phyloP scores from a whole-genome alignment of 2,797 vertebrate genomes.

The Apogon hyalosoma region DNA sequence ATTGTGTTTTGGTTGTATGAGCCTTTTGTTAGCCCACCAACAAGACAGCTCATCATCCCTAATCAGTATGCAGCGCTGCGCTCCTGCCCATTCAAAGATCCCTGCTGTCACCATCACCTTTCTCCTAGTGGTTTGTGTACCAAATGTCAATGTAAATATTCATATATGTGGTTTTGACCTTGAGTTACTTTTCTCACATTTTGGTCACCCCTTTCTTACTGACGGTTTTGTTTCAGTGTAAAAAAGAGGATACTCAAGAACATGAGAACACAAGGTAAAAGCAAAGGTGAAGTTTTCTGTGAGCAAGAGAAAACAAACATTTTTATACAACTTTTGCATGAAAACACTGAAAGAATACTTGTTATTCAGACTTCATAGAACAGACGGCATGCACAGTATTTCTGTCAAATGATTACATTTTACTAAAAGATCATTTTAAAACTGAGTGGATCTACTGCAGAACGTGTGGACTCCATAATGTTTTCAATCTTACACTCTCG shows the following conservation, averaged over 20 bases:
- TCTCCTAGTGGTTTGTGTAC: conserved; percentile 17
- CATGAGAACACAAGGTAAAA: background rate
- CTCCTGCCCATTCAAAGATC: conserved; percentile 36
- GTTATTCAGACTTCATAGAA: background rate
- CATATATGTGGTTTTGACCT: conserved; percentile 48
- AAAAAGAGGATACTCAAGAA: background rate
- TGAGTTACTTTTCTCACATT: conserved; percentile 1
- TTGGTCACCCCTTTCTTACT: no score
- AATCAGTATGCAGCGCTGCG: conserved; percentile 55
- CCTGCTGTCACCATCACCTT: conserved; percentile 34
- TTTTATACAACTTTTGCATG: background rate
- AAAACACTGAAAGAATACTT: background rate
- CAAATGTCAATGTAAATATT: conserved; percentile 55
- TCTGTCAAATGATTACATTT: conserved; percentile 6
- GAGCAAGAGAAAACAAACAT: background rate
- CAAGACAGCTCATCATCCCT: conserved; percentile 40
- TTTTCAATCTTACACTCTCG: conserved; percentile 13
- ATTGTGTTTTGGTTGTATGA: conserved; percentile 10
- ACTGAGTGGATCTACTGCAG: no score
- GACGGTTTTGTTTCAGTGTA: background rate
- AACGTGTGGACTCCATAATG: background rate
- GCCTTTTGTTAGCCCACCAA: conserved; percentile 35
- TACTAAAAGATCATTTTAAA: background rate
- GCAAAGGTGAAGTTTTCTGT: background rate
- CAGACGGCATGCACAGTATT: background rate